Conservation (phyloP, 2,888 invertebrate genomes). For the Pocota personata region DNA sequence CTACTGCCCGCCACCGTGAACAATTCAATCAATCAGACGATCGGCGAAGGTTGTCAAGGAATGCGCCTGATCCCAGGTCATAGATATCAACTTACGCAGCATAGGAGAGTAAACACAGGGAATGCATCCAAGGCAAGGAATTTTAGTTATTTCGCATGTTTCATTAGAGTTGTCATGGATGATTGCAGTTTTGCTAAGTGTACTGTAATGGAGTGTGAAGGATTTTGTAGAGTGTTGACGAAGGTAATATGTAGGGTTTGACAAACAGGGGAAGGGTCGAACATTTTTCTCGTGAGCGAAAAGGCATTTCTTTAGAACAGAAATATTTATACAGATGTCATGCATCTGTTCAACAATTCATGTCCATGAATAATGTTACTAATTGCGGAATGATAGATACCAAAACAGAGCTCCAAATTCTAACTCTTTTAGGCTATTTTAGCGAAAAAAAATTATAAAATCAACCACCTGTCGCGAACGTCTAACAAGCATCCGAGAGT, state of each 20-base stretch:
- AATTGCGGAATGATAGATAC: too few relatives aligned
- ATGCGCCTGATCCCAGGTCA: constrained; percentile 45
- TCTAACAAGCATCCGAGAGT: too few relatives aligned
- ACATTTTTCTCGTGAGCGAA: background rate
- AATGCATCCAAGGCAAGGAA: background rate
- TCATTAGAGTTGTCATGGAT: constrained; percentile 42
- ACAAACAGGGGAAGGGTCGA: background rate
- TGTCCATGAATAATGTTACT: too few relatives aligned
- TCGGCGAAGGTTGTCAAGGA: constrained; percentile 55
- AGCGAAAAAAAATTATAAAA: too few relatives aligned
- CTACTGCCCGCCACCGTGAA: constrained; percentile 68
- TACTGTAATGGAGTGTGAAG: constrained; percentile 47
- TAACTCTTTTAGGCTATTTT: too few relatives aligned
- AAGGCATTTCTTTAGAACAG: too few relatives aligned
- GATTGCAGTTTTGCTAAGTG: constrained; percentile 39
- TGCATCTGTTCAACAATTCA: too few relatives aligned
- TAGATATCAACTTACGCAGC: constrained; percentile 23
- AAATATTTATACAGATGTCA: too few relatives aligned
- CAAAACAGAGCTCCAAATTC: too few relatives aligned
- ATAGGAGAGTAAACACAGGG: background rate
- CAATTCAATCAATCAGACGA: constrained; percentile 71
- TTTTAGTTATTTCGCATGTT: constrained; percentile 44
- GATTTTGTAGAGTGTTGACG: constrained; percentile 1
- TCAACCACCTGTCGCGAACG: too few relatives aligned
- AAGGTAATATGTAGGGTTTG: background rate